Percentiles rank a stretch among this genome's conserved stretches.
Evolutionary conservation across 1,140 invertebrate genomes (phyloP).

Genomic region (Drosophila parabipectinata): DNA sequence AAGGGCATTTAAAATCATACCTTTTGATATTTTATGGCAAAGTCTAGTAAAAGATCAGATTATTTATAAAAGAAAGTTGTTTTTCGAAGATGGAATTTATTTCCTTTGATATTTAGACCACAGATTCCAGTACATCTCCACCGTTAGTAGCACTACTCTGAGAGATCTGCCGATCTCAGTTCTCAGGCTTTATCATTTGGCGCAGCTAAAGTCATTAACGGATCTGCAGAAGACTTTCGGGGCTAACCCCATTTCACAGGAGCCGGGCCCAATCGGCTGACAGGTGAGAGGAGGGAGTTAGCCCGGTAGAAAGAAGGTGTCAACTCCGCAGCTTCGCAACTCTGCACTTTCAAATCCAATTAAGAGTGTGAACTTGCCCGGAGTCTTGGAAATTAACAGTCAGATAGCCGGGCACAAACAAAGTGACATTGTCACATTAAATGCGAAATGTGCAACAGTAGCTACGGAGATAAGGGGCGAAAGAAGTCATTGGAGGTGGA

Average conservation of each 20-base stretch:
- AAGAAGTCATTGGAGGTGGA: conserved; percentile 19
- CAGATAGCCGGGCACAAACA: conserved; percentile 65
- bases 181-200: conserved; percentile 55
- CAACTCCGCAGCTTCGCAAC: conserved; percentile 18
- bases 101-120: conserved; percentile 5
- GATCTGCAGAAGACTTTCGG: conserved; percentile 23
- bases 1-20: conserved; percentile 29
- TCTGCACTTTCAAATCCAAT: conserved; percentile 78
- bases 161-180: conserved; percentile 3
- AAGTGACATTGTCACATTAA: conserved; percentile 78
- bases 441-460: conserved; percentile 76
- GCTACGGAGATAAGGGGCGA: conserved; percentile 42
- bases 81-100: neutral
- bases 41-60: neutral
- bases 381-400: conserved; percentile 67
- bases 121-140: neutral
- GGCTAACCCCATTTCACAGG: conserved; percentile 65
- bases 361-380: conserved; percentile 77
- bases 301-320: conserved; percentile 32
- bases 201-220: conserved; percentile 45
- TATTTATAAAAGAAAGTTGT: neutral
- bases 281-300: conserved; percentile 36
- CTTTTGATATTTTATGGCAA: conserved; percentile 11
- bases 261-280: conserved; percentile 66
- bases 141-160: neutral